A percentile compares a stretch with the other conserved stretches of the same genome.
phyloP scores from a whole-genome alignment of 2,797 vertebrate genomes.

The Hapalemur alaotrensis region DNA sequence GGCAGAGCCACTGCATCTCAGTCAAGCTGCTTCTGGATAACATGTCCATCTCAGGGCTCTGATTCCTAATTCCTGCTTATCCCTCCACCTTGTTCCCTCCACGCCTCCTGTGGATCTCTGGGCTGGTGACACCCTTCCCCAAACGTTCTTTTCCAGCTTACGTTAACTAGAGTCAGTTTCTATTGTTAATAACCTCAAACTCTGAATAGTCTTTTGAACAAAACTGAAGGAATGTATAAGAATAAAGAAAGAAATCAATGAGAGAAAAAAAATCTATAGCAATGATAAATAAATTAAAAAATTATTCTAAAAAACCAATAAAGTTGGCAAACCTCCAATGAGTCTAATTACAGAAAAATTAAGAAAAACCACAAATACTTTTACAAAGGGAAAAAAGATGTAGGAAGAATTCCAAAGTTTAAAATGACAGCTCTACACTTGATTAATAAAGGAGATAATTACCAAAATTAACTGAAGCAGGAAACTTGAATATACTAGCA shows the following conservation, averaged over 20 bases:
- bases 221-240: not conserved
- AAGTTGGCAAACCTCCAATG: not conserved
- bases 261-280: not conserved
- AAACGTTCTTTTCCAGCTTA: not conserved
- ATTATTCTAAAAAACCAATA: not conserved
- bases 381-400: not conserved
- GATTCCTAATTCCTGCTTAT: not conserved
- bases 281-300: not conserved
- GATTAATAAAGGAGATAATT: not conserved
- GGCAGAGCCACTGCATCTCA: not conserved
- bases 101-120: not conserved
- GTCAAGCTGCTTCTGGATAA: not conserved
- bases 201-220: not conserved
- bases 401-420: not conserved
- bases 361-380: not conserved
- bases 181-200: not conserved
- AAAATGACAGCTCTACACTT: not conserved
- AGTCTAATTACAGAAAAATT: not conserved
- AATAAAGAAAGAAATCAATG: not conserved
- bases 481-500: not conserved
- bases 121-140: not conserved
- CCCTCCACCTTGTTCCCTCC: not conserved
- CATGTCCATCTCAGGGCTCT: not conserved
- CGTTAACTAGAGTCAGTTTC: not conserved
- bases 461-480: not conserved